Evolutionary conservation across 1,140 invertebrate species (phyloP), one percentile per base, ranked within the genome.

Genomic region (Drosophila prosaltans): DNA sequence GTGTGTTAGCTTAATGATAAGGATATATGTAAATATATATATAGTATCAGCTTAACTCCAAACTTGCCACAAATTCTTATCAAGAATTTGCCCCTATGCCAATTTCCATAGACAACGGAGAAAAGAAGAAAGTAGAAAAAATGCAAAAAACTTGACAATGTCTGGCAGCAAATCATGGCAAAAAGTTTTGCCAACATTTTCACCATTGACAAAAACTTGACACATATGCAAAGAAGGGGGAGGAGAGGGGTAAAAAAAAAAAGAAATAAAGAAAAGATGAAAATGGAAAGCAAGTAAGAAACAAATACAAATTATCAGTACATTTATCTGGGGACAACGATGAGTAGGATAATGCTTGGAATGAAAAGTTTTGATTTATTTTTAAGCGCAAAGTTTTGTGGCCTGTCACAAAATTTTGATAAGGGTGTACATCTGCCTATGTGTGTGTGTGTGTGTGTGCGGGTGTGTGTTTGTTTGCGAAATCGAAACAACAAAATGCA

Each of bases 301-400:
- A 64, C 61, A 48, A 43, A 64, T 64, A 51, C 61, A 64, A 64
- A 64, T 64, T 64, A 64, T 64, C 61, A 64, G 61, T 26, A 45
- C 43, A 64, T 64, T 64, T 64, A 51, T 64, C 61, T 64, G 61
- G 61, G 61, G 61, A 64, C 32, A 39, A 59, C 57, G 57, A 59
- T 39, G 57, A 59, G 16, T 16, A 59, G 57, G 28, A 64, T 64
- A 59, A 59, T 59, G 61, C 61, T 48, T 45, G 61, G 45, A 64
- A 64, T 64, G 61, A 64, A 64, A 64, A 64, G 43, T 64, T 64
- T 64, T 64, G 61, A 64, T 64, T 64, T 64, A 64, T 64, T 64
- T 64, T 64, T 64, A 64, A 64, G 61, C 61, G 43, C 61, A 64
- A 64, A 64, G 61, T 64, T 64, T 64, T 64, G 45, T 48, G 61